Percentiles rank a stretch among this genome's conserved stretches.
Evolutionary conservation across 2,797 vertebrate genomes (phyloP).

Genomic region (Sphenodon punctatus): DNA sequence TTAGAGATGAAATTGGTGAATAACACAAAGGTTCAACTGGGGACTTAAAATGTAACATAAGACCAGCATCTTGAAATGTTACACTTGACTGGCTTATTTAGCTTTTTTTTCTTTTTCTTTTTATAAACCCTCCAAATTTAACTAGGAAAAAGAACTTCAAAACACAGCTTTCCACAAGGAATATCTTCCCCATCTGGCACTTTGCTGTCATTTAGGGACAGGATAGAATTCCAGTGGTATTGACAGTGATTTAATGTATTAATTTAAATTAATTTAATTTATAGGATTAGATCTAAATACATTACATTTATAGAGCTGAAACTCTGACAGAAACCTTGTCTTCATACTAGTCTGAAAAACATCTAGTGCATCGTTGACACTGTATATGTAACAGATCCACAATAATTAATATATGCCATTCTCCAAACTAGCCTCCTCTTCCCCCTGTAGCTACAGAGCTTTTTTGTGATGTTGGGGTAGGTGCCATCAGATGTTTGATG

Average conservation of each 20-base stretch:
- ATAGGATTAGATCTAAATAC: not conserved
- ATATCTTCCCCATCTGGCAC: not conserved
- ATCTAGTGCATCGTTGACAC: not conserved
- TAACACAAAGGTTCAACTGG: not conserved
- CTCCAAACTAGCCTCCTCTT: too few species aligned
- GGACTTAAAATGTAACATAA: not conserved
- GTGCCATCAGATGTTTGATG: too few species aligned
- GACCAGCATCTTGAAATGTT: not conserved
- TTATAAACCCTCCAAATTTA: not conserved
- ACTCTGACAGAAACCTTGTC: not conserved
- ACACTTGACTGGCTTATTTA: not conserved
- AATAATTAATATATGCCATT: not conserved
- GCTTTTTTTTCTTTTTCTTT: not conserved
- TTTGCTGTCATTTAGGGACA: not conserved
- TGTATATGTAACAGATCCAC: not conserved
- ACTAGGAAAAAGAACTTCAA: not conserved
- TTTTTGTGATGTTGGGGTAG: too few species aligned
- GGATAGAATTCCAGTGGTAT: not conserved
- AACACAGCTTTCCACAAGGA: not conserved
- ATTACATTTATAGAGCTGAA: not conserved
- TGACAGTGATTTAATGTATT: not conserved
- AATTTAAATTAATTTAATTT: not conserved
- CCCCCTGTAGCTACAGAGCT: too few species aligned
- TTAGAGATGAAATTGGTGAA: not conserved
- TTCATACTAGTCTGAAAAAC: not conserved